Evolutionary conservation across 2,797 vertebrate species (phyloP).

Genomic region (Adelosebastes latens): DNA sequence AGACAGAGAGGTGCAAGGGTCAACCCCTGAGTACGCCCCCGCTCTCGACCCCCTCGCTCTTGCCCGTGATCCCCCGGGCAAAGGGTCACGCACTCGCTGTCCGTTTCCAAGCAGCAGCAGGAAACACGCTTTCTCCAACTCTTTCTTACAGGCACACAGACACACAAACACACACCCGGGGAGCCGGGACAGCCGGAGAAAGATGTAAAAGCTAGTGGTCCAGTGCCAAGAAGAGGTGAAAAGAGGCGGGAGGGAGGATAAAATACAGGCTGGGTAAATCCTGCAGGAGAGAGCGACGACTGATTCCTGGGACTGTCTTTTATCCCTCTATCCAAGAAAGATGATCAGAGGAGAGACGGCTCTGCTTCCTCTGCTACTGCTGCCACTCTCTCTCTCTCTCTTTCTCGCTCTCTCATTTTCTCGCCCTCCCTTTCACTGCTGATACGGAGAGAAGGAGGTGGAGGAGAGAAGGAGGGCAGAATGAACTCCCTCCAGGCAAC

Average conservation of each 20-base stretch:
- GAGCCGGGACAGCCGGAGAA: constrained; percentile 61
- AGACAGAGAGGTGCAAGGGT: constrained; percentile 75
- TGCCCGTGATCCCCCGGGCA: constrained; percentile 61
- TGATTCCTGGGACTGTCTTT: constrained; percentile 71
- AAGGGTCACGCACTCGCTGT: constrained; percentile 75
- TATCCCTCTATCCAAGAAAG: constrained; percentile 80
- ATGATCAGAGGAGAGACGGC: constrained; percentile 78
- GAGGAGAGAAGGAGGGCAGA: constrained; percentile 74
- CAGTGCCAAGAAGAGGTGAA: constrained; percentile 62
- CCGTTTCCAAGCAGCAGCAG: constrained; percentile 63
- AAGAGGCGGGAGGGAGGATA: constrained; percentile 53
- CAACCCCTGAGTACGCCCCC: constrained; percentile 68
- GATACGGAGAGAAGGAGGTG: constrained; percentile 78
- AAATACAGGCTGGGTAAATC: constrained; percentile 78
- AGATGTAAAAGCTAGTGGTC: constrained; percentile 64
- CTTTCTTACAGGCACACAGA: constrained; percentile 42
- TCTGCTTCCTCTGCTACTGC: constrained; percentile 70
- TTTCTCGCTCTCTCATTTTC: constrained; percentile 53
- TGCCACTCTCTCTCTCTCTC: constrained; percentile 62
- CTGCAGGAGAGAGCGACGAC: constrained; percentile 73
- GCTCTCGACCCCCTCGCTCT: constrained; percentile 66
- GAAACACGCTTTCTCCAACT: constrained; percentile 44
- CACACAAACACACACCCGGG: constrained; percentile 27
- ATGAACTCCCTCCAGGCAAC: constrained; percentile 82
- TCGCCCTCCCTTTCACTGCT: constrained; percentile 70